Percentiles rank a stretch among this genome's conserved stretches.
Conservation (phyloP, 2,113 vertebrate species). For the Erinaceus europaeus region DNA sequence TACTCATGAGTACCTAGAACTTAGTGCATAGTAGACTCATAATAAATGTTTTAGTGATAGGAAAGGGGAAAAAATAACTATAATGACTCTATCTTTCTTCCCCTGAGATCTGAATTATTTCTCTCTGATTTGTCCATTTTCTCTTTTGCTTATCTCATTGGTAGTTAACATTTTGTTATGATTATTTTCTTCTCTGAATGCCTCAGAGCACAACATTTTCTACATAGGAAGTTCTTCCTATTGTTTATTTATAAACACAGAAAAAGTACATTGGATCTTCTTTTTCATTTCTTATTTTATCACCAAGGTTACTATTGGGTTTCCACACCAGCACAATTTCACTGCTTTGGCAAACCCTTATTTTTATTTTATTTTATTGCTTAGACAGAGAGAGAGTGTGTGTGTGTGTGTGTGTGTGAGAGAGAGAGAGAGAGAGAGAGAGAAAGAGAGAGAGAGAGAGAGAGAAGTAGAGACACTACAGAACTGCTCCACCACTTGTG, state of each 20-base stretch:
- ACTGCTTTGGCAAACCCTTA: no score
- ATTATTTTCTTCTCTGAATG: background rate
- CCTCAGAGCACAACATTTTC: background rate
- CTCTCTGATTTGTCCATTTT: background rate
- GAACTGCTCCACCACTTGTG: no score
- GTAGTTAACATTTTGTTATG: background rate
- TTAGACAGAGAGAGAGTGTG: no score
- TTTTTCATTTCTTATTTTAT: background rate
- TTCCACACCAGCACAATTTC: no score
- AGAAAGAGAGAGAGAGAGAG: no score
- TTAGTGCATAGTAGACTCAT: rapidly evolving
- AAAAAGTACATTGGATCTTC: background rate
- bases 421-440: no score
- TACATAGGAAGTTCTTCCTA: rapidly evolving
- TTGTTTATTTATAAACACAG: background rate
- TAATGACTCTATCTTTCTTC: background rate
- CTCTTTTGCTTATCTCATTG: background rate
- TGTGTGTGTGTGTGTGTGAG: no score
- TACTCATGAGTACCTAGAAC: rapidly evolving
- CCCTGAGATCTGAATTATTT: background rate
- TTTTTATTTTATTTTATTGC: no score
- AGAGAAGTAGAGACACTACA: no score
- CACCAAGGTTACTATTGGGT: no score
- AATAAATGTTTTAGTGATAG: rapidly evolving
- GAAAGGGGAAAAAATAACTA: background rate